Conservation (phyloP, 2,888 invertebrate species). For the Hydropsyche betteni region DNA sequence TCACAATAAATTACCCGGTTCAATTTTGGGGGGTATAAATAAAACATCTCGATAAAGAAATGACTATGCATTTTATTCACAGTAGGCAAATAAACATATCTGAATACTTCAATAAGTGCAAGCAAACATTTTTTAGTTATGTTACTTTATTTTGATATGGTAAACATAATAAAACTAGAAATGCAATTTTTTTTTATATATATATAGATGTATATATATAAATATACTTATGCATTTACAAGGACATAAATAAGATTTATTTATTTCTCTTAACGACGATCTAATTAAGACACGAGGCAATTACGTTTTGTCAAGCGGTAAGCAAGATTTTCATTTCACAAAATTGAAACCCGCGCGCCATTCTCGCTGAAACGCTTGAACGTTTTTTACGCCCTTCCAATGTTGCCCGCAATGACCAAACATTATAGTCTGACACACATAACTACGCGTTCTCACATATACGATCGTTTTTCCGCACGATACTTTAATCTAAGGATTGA, state of each 20-base stretch:
- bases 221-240: slow-evolving; percentile 43
- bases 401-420: slow-evolving; percentile 19
- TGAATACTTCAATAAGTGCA: slow-evolving; percentile 49
- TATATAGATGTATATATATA: slow-evolving; percentile 43
- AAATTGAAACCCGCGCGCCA: slow-evolving; percentile 40
- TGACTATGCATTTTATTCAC: slow-evolving; percentile 62
- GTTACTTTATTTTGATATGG: slow-evolving; percentile 46
- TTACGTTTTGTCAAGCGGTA: slow-evolving; percentile 52
- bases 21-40: slow-evolving; percentile 34
- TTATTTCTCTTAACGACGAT: slow-evolving; percentile 50
- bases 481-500: slow-evolving; percentile 13
- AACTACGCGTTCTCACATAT: neutral
- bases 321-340: slow-evolving; percentile 50
- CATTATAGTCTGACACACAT: slow-evolving; percentile 11
- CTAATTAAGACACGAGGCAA: slow-evolving; percentile 52
- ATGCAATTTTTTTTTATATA: slow-evolving; percentile 45
- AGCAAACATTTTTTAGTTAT: slow-evolving; percentile 49
- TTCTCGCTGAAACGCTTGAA: neutral
- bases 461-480: slow-evolving; percentile 14
- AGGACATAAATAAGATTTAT: slow-evolving; percentile 49
- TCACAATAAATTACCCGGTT: no score
- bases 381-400: neutral
- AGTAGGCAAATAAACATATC: slow-evolving; percentile 56
- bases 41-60: slow-evolving; percentile 56
- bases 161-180: slow-evolving; percentile 51